Base-by-base conservation (phyloP, 2,113 vertebrate genomes). In the Atrichornis clamosus region DNA sequence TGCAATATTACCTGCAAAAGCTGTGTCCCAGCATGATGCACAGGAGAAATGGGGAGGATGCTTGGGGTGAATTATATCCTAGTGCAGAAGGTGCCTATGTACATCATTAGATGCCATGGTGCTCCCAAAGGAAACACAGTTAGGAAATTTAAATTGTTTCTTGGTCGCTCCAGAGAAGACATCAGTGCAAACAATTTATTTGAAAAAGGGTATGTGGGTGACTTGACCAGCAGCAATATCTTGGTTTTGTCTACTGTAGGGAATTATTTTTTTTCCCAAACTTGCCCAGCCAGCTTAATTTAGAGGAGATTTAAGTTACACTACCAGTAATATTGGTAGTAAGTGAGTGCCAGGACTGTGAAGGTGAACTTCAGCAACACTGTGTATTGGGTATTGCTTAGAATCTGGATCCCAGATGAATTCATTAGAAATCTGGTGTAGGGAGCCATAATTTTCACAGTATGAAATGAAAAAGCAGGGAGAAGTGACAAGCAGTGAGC, bases 221-320 rank as follows among this genome's bases (percentile, higher is more conserved):
- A 93, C 42, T 91, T 84, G 56, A 72, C 79, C 73, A 92, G 68
- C 72, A 84, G 82, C 72, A 84, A 35, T 88, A 37, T 84, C 94
- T 94, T 83, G 37, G 41, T 83, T 92, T 93, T 86, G 68, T 90
- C 85, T 90, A 56, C n/a, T 80, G 59, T 47, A 68, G 47, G 64
- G 72, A 84, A 80, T 87, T 77, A 46, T 8, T 68, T 93, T 93
- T 92, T 94, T 87, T 60, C 49, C 56, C 32, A 70, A 92, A 81
- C 55, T 84, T 26, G 7, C 16, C 5, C 56, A 93, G 47, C 27
- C 64, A 65, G 18, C 60, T 72, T 92, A 92, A 91, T 92, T 87
- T 92, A 91, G 72, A 94, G 41, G 68, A 90, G 64, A 94, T 77
- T 83, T 80, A 93, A 92, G 35, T 82, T 83, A 77, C 35, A 4